Base-by-base conservation (phyloP, 2,113 vertebrate genomes). In the Tor tambroides region DNA sequence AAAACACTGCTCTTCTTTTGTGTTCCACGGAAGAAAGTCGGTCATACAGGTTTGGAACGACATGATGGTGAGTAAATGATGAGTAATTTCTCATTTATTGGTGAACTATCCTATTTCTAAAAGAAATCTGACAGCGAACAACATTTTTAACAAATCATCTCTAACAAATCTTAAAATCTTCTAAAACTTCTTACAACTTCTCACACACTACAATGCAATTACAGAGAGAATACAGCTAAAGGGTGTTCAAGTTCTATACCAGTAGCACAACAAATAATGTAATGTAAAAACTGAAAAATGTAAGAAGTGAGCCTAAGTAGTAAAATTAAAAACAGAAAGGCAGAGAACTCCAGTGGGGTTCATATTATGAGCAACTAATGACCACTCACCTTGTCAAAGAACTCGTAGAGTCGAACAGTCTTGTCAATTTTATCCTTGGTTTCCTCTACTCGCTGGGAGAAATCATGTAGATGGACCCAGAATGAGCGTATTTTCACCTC, bases 381-480 rank as follows among this genome's bases (percentile, higher is more conserved):
- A n/a, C 49, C 26, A 56, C 92, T 92, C 61, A 96, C 96, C 95
- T 95, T 95, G 85, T 96, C 95, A 86, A 95, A 95, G 89, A 96
- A 96, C 75, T 94, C 92, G 28, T 95, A 95, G 0, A 96, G 94
- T 59, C 88, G 90, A 35, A 95, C 91, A 0, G 93, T 95, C 91
- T 95, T 94, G 84, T 93, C 91, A n/a, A 96, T 87, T 38, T 91
- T 91, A 51, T 90, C 91, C 86, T 93, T 93, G 4, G 88, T 92
- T 72, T 93, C 93, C 83, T 95, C 95, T 72, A 96, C 91, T 0
- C 94, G 91, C 80, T 90, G 91, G 54, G 93, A 95, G 89, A 96
- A 96, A 15, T 93, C 91, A 10, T 92, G 92, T 86, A 96, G 90
- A 11, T 94, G 92, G 30, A 93, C 92, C 77, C 32, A 92, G 6